Conservation (phyloP, 2,113 vertebrate species). For the Lipophrys pholis region DNA sequence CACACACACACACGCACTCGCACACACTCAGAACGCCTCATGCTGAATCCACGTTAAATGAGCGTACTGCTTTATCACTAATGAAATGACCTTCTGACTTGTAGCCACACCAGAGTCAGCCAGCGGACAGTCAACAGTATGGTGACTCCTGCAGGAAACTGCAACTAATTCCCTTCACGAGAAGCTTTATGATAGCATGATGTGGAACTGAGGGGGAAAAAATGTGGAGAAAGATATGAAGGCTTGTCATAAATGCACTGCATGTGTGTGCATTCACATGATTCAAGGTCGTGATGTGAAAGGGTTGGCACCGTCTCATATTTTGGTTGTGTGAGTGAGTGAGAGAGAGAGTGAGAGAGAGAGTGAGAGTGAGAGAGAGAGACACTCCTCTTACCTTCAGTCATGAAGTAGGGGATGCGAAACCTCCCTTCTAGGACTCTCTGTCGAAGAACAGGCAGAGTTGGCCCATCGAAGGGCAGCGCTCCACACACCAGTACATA, state of each 20-base stretch:
- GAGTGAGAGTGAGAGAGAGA: neutral
- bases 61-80: constrained; percentile 18
- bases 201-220: too few species aligned
- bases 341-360: neutral
- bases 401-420: constrained; percentile 99
- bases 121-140: constrained; percentile 4
- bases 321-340: neutral
- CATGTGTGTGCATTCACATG: neutral
- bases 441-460: constrained; percentile 94
- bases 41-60: constrained; percentile 40
- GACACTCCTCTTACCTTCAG: constrained; percentile 89
- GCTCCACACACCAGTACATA: constrained; percentile 98
- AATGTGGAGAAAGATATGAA: neutral
- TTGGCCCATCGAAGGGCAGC: constrained; percentile 95
- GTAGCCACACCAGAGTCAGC: constrained; percentile 20
- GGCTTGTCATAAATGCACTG: constrained; percentile 5
- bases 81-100: constrained; percentile 41
- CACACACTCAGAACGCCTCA: constrained; percentile 25
- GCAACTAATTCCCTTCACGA: neutral
- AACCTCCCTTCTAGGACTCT: constrained; percentile 97
- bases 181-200: constrained; percentile 1
- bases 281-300: neutral
- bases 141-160: constrained; percentile 29
- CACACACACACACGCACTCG: constrained; percentile 8
- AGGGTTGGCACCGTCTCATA: neutral